A percentile compares a stretch with the other conserved stretches of the same genome.
Conservation (phyloP, 2,797 vertebrate species). For the Argentina silus region DNA sequence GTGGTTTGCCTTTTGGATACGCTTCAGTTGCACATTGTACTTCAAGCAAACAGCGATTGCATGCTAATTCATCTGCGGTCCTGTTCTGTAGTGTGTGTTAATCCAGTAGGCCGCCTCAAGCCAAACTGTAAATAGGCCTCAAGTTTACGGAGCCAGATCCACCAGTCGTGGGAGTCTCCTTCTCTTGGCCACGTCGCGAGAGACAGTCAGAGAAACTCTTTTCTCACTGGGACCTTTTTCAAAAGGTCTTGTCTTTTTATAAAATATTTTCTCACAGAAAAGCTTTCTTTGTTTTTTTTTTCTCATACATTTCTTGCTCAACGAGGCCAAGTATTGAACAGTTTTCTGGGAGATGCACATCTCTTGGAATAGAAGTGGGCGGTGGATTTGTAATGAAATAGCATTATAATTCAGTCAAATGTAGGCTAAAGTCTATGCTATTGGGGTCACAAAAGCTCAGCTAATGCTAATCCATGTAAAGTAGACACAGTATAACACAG, state of each 20-base stretch:
- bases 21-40: conserved; percentile 61
- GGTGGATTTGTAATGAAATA: too few species aligned
- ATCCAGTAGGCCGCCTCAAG: conserved; percentile 66
- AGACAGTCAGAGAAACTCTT: conserved; percentile 15
- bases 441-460: too few species aligned
- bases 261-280: neutral
- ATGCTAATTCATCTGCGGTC: conserved; percentile 65
- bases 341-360: too few species aligned
- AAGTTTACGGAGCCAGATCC: conserved; percentile 51
- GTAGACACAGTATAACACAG: too few species aligned
- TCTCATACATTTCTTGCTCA: neutral
- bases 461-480: too few species aligned
- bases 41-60: conserved; percentile 63
- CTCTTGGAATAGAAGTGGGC: too few species aligned
- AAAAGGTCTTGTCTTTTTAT: conserved; percentile 4
- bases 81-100: conserved; percentile 64
- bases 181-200: conserved; percentile 47
- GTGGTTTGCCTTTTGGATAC: conserved; percentile 58
- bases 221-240: conserved; percentile 27
- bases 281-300: conserved; percentile 4
- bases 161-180: conserved; percentile 40
- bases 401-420: too few species aligned
- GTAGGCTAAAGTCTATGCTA: too few species aligned
- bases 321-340: neutral
- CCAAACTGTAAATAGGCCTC: conserved; percentile 72